Base-by-base conservation (phyloP, 1,140 invertebrate species). In the Frieseomelitta varia region DNA sequence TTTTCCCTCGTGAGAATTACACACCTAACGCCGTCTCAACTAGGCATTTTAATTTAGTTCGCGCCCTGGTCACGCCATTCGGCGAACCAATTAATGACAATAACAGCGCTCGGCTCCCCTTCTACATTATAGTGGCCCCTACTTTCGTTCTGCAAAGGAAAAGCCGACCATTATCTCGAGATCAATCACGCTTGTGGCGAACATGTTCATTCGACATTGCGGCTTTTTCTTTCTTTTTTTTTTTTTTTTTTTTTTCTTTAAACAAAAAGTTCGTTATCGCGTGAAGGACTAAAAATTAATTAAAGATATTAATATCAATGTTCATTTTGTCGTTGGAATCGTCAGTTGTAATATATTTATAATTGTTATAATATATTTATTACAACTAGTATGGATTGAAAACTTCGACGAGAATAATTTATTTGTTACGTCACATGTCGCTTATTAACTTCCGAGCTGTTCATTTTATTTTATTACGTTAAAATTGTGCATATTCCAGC, bases 21-120 rank as follows among this genome's bases (percentile, higher is more conserved):
- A 71, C 34, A 17, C 24, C 56, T 61, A 72, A 30, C 65, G 39
- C 58, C 47, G 58, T 53, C 39, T 47, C 30, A 74, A 39, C 61
- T 65, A n/a, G 58, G 75, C 84, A 87, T 89, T 89, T 90, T 79
- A 85, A 89, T 90, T 87, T 85, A 84, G 51, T 68, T 75, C 67
- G 24, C 75, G 68, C 73, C 68, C 61, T 63, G 71, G 65, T 67
- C 65, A 67, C 65, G 67, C 65, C 85, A 74, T 89, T 81, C 53
- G 85, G 87, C 75, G 81, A 79, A 82, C 89, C 81, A 87, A 89
- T 89, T 89, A 89, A 89, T 71, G 77, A 74, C 68, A 84, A 88
- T 75, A 86, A 82, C 68, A 71, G 68, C 68, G 81, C 58, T 58
- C 56, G 30, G 51, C 47, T 65, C 27, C 56, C 34, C 58, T 30